Evolutionary conservation across 2,797 vertebrate genomes (phyloP).

Genomic region (Ctenopoma kingsleyae): DNA sequence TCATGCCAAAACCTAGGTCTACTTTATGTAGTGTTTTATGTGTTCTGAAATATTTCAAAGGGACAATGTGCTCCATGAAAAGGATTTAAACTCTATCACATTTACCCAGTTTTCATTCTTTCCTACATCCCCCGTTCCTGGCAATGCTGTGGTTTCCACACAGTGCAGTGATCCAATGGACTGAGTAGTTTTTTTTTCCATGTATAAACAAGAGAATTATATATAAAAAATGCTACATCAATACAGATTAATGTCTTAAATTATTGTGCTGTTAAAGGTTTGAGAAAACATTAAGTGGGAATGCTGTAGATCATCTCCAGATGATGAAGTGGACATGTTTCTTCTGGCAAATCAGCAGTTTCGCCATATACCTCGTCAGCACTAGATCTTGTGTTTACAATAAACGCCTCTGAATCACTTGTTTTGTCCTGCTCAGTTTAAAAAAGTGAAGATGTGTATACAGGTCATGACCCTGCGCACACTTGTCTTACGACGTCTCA

Average conservation of each 20-base stretch:
- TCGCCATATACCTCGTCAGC: constrained; percentile 20
- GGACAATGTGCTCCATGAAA: too few relatives aligned
- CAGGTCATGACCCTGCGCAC: neutral
- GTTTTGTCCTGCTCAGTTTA: neutral
- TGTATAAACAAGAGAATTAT: neutral
- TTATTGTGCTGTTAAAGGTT: constrained; percentile 12
- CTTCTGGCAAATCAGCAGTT: constrained; percentile 36
- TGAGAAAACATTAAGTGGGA: constrained; percentile 35
- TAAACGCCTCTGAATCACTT: constrained; percentile 22
- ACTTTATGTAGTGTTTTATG: neutral
- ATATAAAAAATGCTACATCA: neutral
- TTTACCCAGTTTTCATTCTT: too few relatives aligned
- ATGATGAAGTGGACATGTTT: constrained; percentile 40
- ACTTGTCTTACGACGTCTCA: neutral
- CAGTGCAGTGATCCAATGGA: too few relatives aligned
- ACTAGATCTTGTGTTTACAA: constrained; percentile 24
- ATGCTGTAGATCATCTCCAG: constrained; percentile 10
- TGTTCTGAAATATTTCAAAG: neutral
- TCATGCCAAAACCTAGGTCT: neutral
- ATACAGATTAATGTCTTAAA: neutral
- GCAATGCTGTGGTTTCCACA: neutral
- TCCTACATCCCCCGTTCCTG: neutral
- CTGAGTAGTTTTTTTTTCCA: neutral
- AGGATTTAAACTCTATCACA: too few relatives aligned
- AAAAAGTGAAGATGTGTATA: constrained; percentile 8